Percentiles rank a stretch among this genome's conserved stretches.
phyloP scores from a whole-genome alignment of 2,797 vertebrate genomes.

The Sebastes trivittatus region DNA sequence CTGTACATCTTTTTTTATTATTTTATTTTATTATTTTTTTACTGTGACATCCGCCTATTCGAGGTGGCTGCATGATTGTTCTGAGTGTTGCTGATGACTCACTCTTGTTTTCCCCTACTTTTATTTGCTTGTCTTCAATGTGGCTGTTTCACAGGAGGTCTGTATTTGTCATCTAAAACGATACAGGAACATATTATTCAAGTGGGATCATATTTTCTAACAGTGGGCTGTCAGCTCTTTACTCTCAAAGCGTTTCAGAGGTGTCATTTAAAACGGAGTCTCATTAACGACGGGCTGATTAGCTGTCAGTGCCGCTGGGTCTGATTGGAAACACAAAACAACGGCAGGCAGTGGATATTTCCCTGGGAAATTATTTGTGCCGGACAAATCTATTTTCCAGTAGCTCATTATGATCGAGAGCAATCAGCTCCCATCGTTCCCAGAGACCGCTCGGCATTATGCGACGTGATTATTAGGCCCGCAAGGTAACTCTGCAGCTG shows the following conservation, averaged over 20 bases:
- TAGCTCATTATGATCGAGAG: constrained; percentile 70
- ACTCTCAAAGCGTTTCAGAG: constrained; percentile 24
- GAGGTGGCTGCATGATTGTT: constrained; percentile 54
- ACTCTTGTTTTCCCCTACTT: constrained; percentile 44
- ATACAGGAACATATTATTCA: constrained; percentile 5
- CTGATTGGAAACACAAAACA: constrained; percentile 46
- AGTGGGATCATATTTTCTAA: constrained; percentile 17
- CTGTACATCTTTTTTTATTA: constrained; percentile 5
- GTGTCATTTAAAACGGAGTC: constrained; percentile 36
- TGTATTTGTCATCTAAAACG: constrained; percentile 23
- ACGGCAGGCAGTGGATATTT: constrained; percentile 60
- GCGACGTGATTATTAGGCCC: constrained; percentile 54
- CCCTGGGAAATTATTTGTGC: constrained; percentile 71
- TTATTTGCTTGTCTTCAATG: constrained; percentile 23
- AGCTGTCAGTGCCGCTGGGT: constrained; percentile 53
- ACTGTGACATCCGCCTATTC: constrained; percentile 54
- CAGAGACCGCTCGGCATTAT: constrained; percentile 45
- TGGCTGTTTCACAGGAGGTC: constrained; percentile 21
- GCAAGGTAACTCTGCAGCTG: constrained; percentile 22
- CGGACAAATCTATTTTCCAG: constrained; percentile 69
- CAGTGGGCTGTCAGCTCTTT: not conserved
- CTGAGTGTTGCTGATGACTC: constrained; percentile 58
- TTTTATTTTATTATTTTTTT: constrained; percentile 13
- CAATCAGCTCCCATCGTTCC: constrained; percentile 62
- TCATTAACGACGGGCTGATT: constrained; percentile 57